Percentiles rank a stretch among this genome's conserved stretches.
phyloP scores from a whole-genome alignment of 2,797 vertebrate genomes.

The Phoxinus dragarum region DNA sequence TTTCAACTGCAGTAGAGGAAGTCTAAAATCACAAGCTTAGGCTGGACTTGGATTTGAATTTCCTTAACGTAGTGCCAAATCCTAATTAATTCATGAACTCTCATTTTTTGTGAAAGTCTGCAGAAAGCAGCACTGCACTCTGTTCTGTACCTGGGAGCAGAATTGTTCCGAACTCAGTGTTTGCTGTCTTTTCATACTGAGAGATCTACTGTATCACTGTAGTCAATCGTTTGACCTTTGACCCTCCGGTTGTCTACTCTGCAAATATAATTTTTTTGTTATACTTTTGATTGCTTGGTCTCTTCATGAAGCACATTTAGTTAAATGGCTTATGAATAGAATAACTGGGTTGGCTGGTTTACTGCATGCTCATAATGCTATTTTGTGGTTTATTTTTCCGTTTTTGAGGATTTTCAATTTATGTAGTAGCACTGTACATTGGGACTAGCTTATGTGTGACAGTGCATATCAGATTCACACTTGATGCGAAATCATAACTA shows the following conservation, averaged over 20 bases:
- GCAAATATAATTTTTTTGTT: neutral
- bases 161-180: neutral
- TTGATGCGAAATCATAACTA: slow-evolving; percentile 15
- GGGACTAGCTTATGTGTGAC: slow-evolving; percentile 1
- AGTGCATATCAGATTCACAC: neutral
- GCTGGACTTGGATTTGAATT: slow-evolving; percentile 50
- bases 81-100: slow-evolving; percentile 62
- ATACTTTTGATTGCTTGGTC: neutral
- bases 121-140: slow-evolving; percentile 46
- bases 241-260: neutral
- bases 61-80: slow-evolving; percentile 55
- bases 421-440: neutral
- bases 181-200: neutral
- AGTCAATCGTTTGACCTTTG: neutral
- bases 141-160: slow-evolving; percentile 9
- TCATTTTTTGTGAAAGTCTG: slow-evolving; percentile 58
- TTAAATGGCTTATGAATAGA: neutral
- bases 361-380: neutral
- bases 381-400: neutral
- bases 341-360: slow-evolving; percentile 3
- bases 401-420: neutral
- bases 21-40: slow-evolving; percentile 35
- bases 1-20: slow-evolving; percentile 40
- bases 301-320: neutral
- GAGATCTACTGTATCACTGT: neutral